Evolutionary conservation across 2,113 vertebrate species (phyloP).

Genomic region (Donacobius atricapilla): DNA sequence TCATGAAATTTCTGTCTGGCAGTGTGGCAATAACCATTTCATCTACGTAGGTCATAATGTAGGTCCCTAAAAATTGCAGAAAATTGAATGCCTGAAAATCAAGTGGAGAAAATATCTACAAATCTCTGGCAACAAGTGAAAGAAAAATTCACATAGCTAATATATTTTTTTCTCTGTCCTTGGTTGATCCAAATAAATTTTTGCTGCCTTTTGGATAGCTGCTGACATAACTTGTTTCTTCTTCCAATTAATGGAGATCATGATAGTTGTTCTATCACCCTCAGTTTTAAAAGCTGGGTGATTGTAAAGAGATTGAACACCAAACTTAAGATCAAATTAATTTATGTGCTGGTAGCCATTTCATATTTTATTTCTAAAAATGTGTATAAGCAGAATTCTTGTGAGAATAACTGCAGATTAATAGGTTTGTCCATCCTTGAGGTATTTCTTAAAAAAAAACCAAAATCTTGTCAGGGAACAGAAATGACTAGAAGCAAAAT

Average conservation of each 20-base stretch:
- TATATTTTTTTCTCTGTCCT: not conserved
- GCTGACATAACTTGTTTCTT: not conserved
- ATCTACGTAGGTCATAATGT: not conserved
- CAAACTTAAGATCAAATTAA: not conserved
- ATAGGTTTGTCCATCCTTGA: not conserved
- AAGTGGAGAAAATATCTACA: not conserved
- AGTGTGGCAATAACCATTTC: not conserved
- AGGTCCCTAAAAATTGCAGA: not conserved
- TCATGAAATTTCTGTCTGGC: not conserved
- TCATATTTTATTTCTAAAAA: not conserved
- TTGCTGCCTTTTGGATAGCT: not conserved
- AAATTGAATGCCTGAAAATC: not conserved
- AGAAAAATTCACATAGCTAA: not conserved
- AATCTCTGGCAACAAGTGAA: not conserved
- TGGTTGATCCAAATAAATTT: not conserved
- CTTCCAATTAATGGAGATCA: not conserved
- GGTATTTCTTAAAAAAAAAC: not conserved
- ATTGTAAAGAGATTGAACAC: not conserved
- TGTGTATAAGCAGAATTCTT: not conserved
- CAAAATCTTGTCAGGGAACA: not conserved
- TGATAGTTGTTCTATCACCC: not conserved
- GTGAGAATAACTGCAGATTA: not conserved
- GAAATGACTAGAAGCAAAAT: not conserved
- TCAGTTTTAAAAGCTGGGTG: not conserved
- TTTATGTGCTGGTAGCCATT: not conserved